A percentile compares a stretch with the other conserved stretches of the same genome.
Conservation (phyloP, 2,113 vertebrate genomes). For the Maccullochella peelii region DNA sequence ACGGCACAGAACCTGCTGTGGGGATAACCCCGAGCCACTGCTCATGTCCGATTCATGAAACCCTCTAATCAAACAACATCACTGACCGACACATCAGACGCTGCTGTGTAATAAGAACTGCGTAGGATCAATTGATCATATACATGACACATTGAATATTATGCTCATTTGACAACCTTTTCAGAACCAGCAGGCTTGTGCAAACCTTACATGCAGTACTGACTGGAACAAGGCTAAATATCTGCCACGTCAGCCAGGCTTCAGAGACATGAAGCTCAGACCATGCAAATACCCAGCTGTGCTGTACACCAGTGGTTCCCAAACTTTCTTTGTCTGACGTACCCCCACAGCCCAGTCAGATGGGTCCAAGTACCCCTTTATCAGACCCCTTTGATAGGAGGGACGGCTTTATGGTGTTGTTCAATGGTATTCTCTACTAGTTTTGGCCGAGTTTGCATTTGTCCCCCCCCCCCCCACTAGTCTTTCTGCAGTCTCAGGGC, state of each 20-base stretch:
- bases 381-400: too few species aligned
- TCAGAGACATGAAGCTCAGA: background rate
- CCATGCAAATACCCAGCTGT: background rate
- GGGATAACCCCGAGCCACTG: background rate
- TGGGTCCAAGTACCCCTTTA: too few species aligned
- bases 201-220: background rate
- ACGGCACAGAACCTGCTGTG: background rate
- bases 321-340: too few species aligned
- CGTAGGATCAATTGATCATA: background rate
- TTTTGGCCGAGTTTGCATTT: too few species aligned
- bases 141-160: background rate
- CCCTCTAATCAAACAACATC: background rate
- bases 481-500: too few species aligned
- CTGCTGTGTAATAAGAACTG: background rate
- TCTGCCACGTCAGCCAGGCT: background rate
- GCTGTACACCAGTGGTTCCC: background rate
- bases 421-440: too few species aligned
- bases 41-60: background rate
- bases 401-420: too few species aligned
- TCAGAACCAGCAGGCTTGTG: background rate
- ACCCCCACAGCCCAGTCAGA: too few species aligned
- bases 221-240: background rate
- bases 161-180: slow-evolving; percentile 3
- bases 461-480: too few species aligned
- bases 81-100: background rate